Base-by-base conservation (phyloP, 1,140 invertebrate species). In the Anoplophora glabripennis region DNA sequence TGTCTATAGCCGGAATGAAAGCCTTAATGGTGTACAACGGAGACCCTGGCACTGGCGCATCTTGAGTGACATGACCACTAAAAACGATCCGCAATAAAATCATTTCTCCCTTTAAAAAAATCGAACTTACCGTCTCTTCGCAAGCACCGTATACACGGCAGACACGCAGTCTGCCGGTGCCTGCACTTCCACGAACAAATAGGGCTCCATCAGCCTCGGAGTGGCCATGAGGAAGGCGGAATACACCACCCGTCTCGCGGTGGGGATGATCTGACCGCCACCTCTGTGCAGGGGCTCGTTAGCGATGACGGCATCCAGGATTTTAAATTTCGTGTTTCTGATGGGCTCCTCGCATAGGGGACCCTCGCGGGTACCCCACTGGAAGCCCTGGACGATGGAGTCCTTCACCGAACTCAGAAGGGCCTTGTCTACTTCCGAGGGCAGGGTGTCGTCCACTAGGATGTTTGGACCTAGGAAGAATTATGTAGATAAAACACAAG, bases 161-260 rank as follows among this genome's bases (percentile, higher is more conserved):
- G 96, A 98, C 0, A 99, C 97, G 78, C 98, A 99, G 81, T 99
- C 98, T n/a, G 98, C 97, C 0, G 98, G 98, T 9, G 97, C 96
- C 78, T 97, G 92, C 1, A 99, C 95, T 79, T 99, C 97, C 5
- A 99, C 96, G 78, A 98, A 98, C 42, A 96, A 81, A 74, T 99
- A 99, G 0, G 98, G 98, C 76, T 99, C 98, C 97, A 99, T 99
- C n/a, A 99, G 80, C 14, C 98, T 85, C 8, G 98, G 98, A 0
- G 97, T 99, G 1, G 98, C 97, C 96, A 96, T 94, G 21, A 99
- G 80, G 76, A 99, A 99, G 0, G 97, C 96, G 0, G 97, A 99
- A 77, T 99, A 99, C 0, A 97, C 96, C 3, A 99, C 96, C 72
- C 98, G 79, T 67, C 98, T 81, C 0, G 98, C 93, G 0, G 98